These are phyloP conservation scores for Synanthedon andrenaeformis DNA, from an alignment of 2,888 invertebrate genomes.

Conservation along the genomic window DNA sequence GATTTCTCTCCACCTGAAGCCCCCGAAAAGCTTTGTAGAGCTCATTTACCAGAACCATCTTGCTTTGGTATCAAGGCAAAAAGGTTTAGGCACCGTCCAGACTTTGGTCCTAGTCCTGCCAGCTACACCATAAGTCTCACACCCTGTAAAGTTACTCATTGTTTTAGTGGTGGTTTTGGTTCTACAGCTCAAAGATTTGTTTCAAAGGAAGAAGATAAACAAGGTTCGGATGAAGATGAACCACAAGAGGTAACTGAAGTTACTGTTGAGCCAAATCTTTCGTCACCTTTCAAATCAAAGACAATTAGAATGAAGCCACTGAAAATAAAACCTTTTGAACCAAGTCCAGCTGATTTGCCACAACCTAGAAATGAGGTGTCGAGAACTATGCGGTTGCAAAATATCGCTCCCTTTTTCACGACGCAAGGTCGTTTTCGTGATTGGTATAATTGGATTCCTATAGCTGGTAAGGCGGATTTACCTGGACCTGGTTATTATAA, in stretches of 20 bases:
- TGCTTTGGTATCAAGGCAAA: conserved; percentile 38
- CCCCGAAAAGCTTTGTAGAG: conserved; percentile 22
- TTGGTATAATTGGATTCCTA: conserved; percentile 45
- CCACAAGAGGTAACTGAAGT: conserved; percentile 1
- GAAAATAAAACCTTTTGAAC: conserved; percentile 22
- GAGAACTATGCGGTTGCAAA: conserved; percentile 22
- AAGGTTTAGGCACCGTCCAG: conserved; percentile 30
- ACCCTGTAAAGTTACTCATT: conserved; percentile 21
- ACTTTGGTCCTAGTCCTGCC: conserved; percentile 43
- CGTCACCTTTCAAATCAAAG: conserved; percentile 47
- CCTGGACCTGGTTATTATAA: conserved; percentile 44
- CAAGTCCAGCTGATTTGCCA: conserved; percentile 33
- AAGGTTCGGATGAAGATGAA: conserved; percentile 1
- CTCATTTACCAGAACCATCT: conserved; percentile 28
- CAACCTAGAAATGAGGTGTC: conserved; percentile 8
- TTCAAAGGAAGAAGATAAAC: conserved; percentile 12
- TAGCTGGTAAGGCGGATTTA: conserved; percentile 24
- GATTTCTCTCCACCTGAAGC: conserved; percentile 31
- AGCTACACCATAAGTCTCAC: conserved; percentile 23
- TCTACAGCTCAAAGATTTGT: conserved; percentile 35
- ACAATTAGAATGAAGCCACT: conserved; percentile 37
- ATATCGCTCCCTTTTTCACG: conserved; percentile 35
- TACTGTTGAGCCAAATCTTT: conserved; percentile 13
- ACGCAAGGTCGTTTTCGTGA: conserved; percentile 44
- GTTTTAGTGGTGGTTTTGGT: conserved; percentile 36